phyloP scores from a whole-genome alignment of 2,797 vertebrate genomes.

The Clarias platycephalus region DNA sequence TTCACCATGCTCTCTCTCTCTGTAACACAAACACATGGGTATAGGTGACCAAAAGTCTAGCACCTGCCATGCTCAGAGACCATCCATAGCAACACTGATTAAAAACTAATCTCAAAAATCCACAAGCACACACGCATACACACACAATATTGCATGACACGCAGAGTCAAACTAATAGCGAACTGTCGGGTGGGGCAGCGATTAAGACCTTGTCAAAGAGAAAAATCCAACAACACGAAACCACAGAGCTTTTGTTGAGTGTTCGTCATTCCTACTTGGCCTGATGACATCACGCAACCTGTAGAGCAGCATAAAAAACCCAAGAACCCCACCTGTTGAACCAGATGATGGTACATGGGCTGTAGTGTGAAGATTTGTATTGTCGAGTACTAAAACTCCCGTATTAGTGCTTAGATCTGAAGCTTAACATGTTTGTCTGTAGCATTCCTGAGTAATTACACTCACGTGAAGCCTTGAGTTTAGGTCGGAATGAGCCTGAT shows the following conservation, averaged over 20 bases:
- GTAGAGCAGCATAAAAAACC: background rate
- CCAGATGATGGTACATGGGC: background rate
- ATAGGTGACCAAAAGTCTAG: slow-evolving; percentile 25
- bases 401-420: background rate
- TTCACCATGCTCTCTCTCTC: background rate
- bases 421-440: background rate
- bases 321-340: background rate
- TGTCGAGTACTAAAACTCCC: background rate
- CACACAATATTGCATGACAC: background rate
- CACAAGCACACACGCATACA: background rate
- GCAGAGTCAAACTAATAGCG: slow-evolving; percentile 2
- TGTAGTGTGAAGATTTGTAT: background rate
- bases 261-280: background rate
- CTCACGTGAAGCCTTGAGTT: background rate
- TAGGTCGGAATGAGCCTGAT: background rate
- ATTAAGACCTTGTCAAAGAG: background rate
- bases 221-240: slow-evolving; percentile 9
- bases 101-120: background rate
- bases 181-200: background rate
- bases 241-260: background rate
- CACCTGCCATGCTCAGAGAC: slow-evolving; percentile 28
- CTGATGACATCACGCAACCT: background rate
- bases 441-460: background rate
- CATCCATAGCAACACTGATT: slow-evolving; percentile 21
- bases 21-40: background rate